Percentiles rank a stretch among this genome's conserved stretches.
Evolutionary conservation across 2,797 vertebrate genomes (phyloP).

Genomic region (Diglossa cyanea): DNA sequence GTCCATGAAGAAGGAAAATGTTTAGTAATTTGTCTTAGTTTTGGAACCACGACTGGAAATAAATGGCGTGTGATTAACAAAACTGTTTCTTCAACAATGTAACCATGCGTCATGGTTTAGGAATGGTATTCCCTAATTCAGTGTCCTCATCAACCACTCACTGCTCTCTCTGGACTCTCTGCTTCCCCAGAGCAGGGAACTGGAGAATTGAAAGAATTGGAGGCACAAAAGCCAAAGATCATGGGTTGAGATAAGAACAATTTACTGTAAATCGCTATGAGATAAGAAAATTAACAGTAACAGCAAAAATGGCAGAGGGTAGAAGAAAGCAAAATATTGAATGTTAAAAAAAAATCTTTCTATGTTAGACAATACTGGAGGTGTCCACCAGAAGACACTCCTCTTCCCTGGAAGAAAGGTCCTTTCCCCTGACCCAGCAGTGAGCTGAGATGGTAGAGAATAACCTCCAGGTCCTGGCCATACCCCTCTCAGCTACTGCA

Average conservation of each 20-base stretch:
- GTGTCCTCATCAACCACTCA: too few relatives aligned
- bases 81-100: neutral
- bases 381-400: neutral
- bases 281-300: neutral
- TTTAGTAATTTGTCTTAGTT: conserved; percentile 1
- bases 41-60: neutral
- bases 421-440: neutral
- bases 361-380: neutral
- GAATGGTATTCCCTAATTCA: neutral
- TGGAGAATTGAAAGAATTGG: neutral
- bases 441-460: neutral
- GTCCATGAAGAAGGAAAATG: neutral
- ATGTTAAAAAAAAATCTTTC: neutral
- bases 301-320: neutral
- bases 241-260: neutral
- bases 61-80: neutral
- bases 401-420: neutral
- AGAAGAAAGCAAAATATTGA: neutral
- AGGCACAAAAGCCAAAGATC: neutral
- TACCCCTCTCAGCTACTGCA: neutral
- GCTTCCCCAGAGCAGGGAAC: fast-evolving
- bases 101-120: neutral
- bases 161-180: fast-evolving
- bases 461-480: too few relatives aligned
- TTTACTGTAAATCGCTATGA: neutral